Evolutionary conservation across 2,797 vertebrate species (phyloP).

Genomic region (Sciaenops ocellatus): DNA sequence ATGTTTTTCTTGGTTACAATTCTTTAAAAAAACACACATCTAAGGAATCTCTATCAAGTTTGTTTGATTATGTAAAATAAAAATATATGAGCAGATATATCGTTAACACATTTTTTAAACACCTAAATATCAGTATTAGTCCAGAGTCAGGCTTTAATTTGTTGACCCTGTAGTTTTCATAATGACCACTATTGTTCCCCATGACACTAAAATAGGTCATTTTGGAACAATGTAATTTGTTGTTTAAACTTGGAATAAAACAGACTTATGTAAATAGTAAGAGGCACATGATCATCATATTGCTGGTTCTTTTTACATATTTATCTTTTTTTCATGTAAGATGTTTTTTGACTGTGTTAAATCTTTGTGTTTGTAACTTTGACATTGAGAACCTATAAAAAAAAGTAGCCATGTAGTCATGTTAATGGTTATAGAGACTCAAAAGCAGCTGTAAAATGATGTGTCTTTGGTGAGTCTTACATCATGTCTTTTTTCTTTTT

Average conservation of each 20-base stretch:
- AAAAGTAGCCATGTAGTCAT: conserved; percentile 3
- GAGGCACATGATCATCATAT: too few relatives aligned
- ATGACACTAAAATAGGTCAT: background rate
- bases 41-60: too few relatives aligned
- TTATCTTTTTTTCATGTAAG: background rate
- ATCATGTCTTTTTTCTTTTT: background rate
- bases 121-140: too few relatives aligned
- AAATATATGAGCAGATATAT: too few relatives aligned
- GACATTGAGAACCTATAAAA: background rate
- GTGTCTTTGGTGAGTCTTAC: background rate
- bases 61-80: too few relatives aligned
- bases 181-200: background rate
- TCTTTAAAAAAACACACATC: too few relatives aligned
- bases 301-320: too few relatives aligned
- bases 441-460: conserved; percentile 15
- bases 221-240: background rate
- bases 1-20: too few relatives aligned
- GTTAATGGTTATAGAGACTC: conserved; percentile 10
- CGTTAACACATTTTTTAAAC: too few relatives aligned
- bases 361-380: background rate
- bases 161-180: background rate
- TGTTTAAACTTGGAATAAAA: background rate
- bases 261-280: too few relatives aligned
- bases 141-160: too few relatives aligned
- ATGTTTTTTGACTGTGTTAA: background rate